Evolutionary conservation across 2,888 invertebrate genomes (phyloP), one percentile per base, ranked within the genome.

Genomic region (Tridacna gigas): DNA sequence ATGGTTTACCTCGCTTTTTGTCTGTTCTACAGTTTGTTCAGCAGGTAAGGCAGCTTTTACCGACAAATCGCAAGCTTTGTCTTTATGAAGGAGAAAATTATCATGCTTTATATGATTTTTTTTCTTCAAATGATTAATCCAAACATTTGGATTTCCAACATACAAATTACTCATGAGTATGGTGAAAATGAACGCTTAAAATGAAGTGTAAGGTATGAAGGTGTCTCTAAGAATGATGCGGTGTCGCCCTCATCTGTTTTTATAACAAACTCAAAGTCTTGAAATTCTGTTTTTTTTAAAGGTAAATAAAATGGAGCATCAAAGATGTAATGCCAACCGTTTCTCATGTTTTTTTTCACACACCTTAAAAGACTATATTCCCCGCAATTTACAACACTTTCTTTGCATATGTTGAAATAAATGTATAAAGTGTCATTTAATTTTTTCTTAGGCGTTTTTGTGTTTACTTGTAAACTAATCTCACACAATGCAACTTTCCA

Each of bases 141-240:
- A n/a, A n/a, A n/a, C n/a, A n/a, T n/a, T n/a, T n/a, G n/a, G n/a
- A n/a, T n/a, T n/a, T n/a, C n/a, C n/a, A n/a, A n/a, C n/a, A n/a
- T n/a, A n/a, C n/a, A n/a, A n/a, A n/a, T n/a, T n/a, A n/a, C n/a
- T n/a, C n/a, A n/a, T n/a, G n/a, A n/a, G n/a, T n/a, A n/a, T n/a
- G n/a, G n/a, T n/a, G n/a, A n/a, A n/a, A n/a, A n/a, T n/a, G 80
- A 83, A 12, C 74, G 81, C 75, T 81, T 84, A 76, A 85, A 85
- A 60, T 85, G 85, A 78, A 85, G 85, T 76, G 80, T 82, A 0
- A 82, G 22, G 37, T 79, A 51, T 73, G 82, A 75, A 45, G 82
- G 85, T 47, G 77, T 77, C 71, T 20, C 61, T 69, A 85, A 20
- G 60, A 82, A 80, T 85, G 85, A 82, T 25, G 82, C 85, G 22